Conservation (phyloP, 1,140 invertebrate species). For the Bombus superbus region DNA sequence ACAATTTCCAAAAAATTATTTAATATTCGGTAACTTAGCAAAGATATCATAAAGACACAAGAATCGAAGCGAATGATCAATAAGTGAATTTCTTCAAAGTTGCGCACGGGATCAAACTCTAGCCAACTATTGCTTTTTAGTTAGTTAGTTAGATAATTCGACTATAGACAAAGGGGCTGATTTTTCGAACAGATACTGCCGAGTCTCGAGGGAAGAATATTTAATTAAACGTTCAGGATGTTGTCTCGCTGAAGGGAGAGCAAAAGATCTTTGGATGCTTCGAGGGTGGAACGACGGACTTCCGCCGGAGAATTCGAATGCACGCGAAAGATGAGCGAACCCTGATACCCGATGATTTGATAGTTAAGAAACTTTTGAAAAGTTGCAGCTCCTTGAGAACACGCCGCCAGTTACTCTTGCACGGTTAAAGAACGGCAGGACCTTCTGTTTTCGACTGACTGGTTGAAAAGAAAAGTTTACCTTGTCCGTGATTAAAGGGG, state of each 20-base stretch:
- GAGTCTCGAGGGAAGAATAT: background rate
- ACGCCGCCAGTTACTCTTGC: background rate
- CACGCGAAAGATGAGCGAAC: constrained; percentile 13
- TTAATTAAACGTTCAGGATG: constrained; percentile 11
- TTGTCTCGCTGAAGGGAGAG: background rate
- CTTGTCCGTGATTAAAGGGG: constrained; percentile 36
- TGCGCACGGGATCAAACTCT: background rate
- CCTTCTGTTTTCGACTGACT: constrained; percentile 24
- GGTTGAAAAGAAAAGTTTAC: constrained; percentile 42
- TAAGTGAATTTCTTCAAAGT: too few species aligned
- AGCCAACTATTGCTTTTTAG: too few species aligned
- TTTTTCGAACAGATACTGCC: background rate
- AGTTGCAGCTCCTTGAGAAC: background rate
- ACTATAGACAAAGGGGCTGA: background rate
- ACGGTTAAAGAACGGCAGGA: constrained; percentile 1
- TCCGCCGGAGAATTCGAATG: background rate
- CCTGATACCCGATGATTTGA: constrained; percentile 48
- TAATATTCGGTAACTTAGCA: too few species aligned
- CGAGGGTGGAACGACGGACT: background rate
- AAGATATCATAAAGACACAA: background rate
- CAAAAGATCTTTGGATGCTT: background rate
- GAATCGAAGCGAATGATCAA: background rate
- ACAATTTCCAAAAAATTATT: too few species aligned
- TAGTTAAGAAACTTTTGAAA: constrained; percentile 39
- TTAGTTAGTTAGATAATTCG: background rate